Evolutionary conservation across 2,797 vertebrate species (phyloP).

Genomic region (Pseudochaenichthys georgianus): DNA sequence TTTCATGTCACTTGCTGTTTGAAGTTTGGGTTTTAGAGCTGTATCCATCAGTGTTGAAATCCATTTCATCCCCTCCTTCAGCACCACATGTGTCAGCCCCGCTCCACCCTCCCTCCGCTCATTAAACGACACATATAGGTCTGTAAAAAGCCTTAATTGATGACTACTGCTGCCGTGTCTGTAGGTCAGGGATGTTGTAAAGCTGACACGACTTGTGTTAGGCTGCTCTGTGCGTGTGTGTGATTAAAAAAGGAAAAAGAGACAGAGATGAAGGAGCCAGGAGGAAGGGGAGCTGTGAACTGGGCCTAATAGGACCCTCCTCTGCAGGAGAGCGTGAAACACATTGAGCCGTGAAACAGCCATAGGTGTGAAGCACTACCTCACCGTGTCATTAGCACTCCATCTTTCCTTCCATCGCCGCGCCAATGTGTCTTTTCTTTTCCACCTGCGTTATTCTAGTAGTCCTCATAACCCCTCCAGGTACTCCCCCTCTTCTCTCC

Average conservation of each 20-base stretch:
- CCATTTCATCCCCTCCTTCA: conserved; percentile 27
- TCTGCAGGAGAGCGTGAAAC: conserved; percentile 68
- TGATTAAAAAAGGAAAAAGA: conserved; percentile 13
- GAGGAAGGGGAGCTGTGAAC: conserved; percentile 55
- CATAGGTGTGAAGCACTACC: conserved; percentile 46
- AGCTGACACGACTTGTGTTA: conserved; percentile 60
- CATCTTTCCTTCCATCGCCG: conserved; percentile 14
- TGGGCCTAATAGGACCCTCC: conserved; percentile 56
- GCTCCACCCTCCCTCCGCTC: conserved; percentile 41
- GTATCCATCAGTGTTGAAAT: conserved; percentile 30
- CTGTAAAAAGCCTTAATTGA: conserved; percentile 80
- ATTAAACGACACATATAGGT: conserved; percentile 73
- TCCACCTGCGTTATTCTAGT: neutral
- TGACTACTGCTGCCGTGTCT: conserved; percentile 70
- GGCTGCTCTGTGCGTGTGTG: conserved; percentile 32
- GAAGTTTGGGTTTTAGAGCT: conserved; percentile 30
- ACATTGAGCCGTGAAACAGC: conserved; percentile 67
- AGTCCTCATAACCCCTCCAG: neutral
- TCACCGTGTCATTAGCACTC: conserved; percentile 55
- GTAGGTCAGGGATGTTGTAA: conserved; percentile 75
- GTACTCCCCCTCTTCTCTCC: neutral
- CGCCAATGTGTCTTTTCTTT: conserved; percentile 17
- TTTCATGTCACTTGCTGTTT: conserved; percentile 49
- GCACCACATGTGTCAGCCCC: conserved; percentile 42
- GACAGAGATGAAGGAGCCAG: conserved; percentile 43